Evolutionary conservation across 30 jellyfish, hydroid and myxozoan species (phyloP).

Genomic region (Turritopsis dohrnii): DNA sequence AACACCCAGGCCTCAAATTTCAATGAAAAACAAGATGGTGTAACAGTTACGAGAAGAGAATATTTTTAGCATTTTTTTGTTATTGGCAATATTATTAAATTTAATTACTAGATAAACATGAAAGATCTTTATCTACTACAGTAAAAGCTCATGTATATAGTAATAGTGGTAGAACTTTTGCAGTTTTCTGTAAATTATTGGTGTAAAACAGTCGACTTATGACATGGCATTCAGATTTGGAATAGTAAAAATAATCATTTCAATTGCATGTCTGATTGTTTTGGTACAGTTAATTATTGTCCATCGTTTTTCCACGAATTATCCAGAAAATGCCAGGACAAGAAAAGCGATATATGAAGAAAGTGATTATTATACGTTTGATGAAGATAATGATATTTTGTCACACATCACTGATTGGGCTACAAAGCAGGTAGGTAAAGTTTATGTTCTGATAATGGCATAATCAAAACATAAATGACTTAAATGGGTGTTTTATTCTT

Average conservation of each 20-base stretch:
- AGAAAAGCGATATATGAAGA: neutral
- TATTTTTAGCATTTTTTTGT: neutral
- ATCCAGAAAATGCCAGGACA: conserved; percentile 3
- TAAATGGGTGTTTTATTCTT: too few species aligned
- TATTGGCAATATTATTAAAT: neutral
- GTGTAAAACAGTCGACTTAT: neutral
- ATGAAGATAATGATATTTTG: neutral
- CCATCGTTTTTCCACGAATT: conserved; percentile 42
- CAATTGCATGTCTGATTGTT: conserved; percentile 68
- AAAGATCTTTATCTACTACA: neutral
- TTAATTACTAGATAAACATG: too few species aligned
- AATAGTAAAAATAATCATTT: conserved; percentile 50
- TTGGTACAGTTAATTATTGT: conserved; percentile 64
- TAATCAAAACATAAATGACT: too few species aligned
- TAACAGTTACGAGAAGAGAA: neutral
- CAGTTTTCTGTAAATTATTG: neutral
- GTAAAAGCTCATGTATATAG: neutral
- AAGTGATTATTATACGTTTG: neutral
- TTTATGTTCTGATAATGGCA: too few species aligned
- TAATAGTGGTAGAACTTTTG: neutral
- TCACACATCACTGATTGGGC: neutral
- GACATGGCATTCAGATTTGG: conserved; percentile 44
- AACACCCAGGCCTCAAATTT: neutral
- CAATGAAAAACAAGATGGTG: neutral
- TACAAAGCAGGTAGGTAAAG: neutral